Percentiles rank a stretch among this genome's conserved stretches.
These are phyloP conservation scores for Philopotamus ludificatus DNA, from an alignment of 1,140 invertebrate species.

Conservation along the genomic window DNA sequence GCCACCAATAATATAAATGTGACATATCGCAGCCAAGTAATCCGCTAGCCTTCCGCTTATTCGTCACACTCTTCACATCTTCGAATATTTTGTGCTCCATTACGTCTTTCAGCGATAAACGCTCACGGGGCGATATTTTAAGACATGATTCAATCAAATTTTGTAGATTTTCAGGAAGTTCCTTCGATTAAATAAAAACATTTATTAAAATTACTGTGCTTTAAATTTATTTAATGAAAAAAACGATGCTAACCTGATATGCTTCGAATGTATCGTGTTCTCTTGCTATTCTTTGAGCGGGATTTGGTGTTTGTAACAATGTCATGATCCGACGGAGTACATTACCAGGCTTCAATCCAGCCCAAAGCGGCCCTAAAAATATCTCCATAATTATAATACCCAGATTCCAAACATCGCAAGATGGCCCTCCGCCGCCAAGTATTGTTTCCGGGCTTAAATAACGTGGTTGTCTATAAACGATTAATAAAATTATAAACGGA, in stretches of 20 bases:
- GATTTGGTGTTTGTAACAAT: slow-evolving; percentile 62
- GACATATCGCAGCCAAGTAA: slow-evolving; percentile 66
- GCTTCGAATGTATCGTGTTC: slow-evolving; percentile 70
- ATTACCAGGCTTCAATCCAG: slow-evolving; percentile 69
- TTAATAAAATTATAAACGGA: neutral
- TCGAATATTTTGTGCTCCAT: slow-evolving; percentile 55
- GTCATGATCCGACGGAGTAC: slow-evolving; percentile 74
- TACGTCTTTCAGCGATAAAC: slow-evolving; percentile 64
- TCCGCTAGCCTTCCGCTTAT: slow-evolving; percentile 50
- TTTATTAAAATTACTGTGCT: slow-evolving; percentile 1
- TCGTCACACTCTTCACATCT: slow-evolving; percentile 42
- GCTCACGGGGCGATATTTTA: slow-evolving; percentile 62
- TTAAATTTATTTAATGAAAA: slow-evolving; percentile 2
- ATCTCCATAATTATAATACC: slow-evolving; percentile 85
- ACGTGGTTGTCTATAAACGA: slow-evolving; percentile 63
- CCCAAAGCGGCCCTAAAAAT: slow-evolving; percentile 68
- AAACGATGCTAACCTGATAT: slow-evolving; percentile 59
- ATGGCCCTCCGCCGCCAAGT: slow-evolving; percentile 63
- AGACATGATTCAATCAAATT: slow-evolving; percentile 69
- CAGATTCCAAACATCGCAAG: slow-evolving; percentile 89
- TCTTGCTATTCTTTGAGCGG: slow-evolving; percentile 73
- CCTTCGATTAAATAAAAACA: slow-evolving; percentile 51
- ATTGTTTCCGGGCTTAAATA: slow-evolving; percentile 87
- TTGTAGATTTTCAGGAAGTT: slow-evolving; percentile 60
- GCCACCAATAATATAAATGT: slow-evolving; percentile 93